Percentiles rank a stretch among this genome's conserved stretches.
Evolutionary conservation across 2,113 vertebrate species (phyloP).

Genomic region (Penelope pileata): DNA sequence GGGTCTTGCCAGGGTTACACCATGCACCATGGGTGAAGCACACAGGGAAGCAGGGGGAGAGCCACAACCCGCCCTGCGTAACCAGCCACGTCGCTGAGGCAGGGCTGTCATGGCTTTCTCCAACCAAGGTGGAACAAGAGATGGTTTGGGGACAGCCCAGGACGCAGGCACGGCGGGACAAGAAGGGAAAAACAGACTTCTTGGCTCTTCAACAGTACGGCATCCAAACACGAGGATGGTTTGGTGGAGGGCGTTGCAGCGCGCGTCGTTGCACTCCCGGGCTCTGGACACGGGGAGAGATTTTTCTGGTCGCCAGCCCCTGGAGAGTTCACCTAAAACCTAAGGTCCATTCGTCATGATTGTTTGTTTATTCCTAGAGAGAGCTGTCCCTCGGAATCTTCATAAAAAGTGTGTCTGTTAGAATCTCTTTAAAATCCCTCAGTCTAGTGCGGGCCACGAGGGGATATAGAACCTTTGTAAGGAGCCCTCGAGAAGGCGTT

Average conservation of each 20-base stretch:
- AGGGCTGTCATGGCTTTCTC: neutral
- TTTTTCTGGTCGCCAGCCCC: constrained; percentile 15
- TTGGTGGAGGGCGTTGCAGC: neutral
- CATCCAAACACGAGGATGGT: neutral
- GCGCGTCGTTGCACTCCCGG: neutral
- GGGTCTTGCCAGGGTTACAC: constrained; percentile 14
- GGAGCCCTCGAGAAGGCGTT: constrained; percentile 92
- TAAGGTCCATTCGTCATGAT: constrained; percentile 29
- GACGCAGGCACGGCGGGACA: neutral
- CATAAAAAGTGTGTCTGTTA: constrained; percentile 57
- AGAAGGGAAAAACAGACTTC: neutral
- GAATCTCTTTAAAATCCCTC: constrained; percentile 54
- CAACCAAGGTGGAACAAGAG: neutral
- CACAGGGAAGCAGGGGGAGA: neutral
- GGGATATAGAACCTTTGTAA: constrained; percentile 93
- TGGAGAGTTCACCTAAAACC: constrained; percentile 67
- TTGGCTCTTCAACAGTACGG: neutral
- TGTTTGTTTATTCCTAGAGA: constrained; percentile 52
- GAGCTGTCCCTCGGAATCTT: constrained; percentile 39
- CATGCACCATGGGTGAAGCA: constrained; percentile 56
- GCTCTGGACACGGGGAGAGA: neutral
- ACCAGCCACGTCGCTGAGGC: accelerated
- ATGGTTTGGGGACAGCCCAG: neutral
- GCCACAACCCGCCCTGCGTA: accelerated
- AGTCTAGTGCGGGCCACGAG: constrained; percentile 91